Percentiles rank a stretch among this genome's conserved stretches.
phyloP scores from a whole-genome alignment of 92 coral and sea anemone species.

The Actinernus sp. region DNA sequence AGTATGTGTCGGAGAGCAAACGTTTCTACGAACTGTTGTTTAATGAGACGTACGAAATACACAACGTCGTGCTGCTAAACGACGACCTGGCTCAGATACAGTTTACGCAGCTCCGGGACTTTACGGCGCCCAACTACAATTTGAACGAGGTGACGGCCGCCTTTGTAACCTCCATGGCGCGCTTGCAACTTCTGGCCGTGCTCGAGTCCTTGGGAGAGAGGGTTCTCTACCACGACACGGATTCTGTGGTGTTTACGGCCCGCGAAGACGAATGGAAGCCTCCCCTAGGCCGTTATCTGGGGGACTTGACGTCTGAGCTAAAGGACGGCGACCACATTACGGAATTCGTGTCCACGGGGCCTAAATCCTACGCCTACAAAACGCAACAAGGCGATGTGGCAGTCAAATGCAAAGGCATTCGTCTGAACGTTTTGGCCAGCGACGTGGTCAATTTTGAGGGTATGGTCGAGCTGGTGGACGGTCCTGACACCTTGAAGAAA shows the following conservation, averaged over 20 bases:
- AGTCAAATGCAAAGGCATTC: constrained; percentile 35
- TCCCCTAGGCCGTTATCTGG: constrained; percentile 31
- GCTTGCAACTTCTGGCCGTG: constrained; percentile 4
- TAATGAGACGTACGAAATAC: constrained; percentile 18
- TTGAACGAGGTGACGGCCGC: constrained; percentile 42
- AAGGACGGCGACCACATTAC: constrained; percentile 9
- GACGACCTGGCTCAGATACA: constrained; percentile 21
- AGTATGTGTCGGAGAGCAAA: constrained; percentile 39
- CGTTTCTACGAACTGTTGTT: constrained; percentile 39
- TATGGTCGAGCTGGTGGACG: too few species aligned
- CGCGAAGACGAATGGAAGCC: neutral
- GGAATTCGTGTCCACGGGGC: constrained; percentile 34
- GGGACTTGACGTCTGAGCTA: constrained; percentile 46
- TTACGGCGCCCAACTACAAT: constrained; percentile 9
- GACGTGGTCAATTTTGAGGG: constrained; percentile 8
- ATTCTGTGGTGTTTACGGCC: constrained; percentile 18
- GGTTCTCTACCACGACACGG: constrained; percentile 49
- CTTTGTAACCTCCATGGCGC: constrained; percentile 27
- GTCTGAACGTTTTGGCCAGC: constrained; percentile 18
- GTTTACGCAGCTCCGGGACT: constrained; percentile 10
- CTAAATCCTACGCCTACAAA: constrained; percentile 28
- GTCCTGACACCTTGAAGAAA: too few species aligned
- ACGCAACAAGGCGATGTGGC: too few species aligned
- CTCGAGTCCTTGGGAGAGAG: neutral
- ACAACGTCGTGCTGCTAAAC: constrained; percentile 43